phyloP scores from a whole-genome alignment of 2,797 vertebrate species.

The Anguilla pacifica region DNA sequence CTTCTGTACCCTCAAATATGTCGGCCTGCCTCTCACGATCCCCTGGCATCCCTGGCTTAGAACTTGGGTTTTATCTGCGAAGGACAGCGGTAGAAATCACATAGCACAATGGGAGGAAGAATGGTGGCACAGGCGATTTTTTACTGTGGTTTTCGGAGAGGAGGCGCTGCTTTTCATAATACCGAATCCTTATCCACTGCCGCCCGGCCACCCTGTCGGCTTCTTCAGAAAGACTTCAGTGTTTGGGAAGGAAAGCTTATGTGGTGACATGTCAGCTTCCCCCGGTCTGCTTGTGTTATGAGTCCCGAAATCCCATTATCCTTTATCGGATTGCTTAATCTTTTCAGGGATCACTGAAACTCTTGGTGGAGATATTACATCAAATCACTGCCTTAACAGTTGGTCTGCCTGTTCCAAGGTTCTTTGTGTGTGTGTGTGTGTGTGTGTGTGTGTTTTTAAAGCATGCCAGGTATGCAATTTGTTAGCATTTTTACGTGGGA shows the following conservation, averaged over 20 bases:
- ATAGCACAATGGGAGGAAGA: constrained; percentile 6
- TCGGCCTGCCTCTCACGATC: not conserved
- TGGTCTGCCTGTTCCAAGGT: constrained; percentile 33
- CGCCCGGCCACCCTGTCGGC: not conserved
- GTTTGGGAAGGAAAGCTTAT: not conserved
- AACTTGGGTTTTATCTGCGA: constrained; percentile 29
- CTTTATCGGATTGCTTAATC: constrained; percentile 58
- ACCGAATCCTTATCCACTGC: constrained; percentile 1
- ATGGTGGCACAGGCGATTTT: not conserved
- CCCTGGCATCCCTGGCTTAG: not conserved
- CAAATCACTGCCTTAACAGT: constrained; percentile 46
- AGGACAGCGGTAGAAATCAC: constrained; percentile 38
- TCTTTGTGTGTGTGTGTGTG: constrained; percentile 19
- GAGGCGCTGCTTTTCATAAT: not conserved
- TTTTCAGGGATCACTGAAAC: constrained; percentile 45
- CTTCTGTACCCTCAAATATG: not conserved
- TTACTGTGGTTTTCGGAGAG: not conserved
- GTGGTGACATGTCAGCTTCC: not conserved
- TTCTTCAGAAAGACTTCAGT: not conserved
- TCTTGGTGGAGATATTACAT: constrained; percentile 42
- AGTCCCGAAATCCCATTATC: constrained; percentile 46
- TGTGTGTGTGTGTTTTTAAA: not conserved
- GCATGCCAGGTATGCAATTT: not conserved
- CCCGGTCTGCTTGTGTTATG: not conserved
- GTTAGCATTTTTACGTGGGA: not conserved